Evolutionary conservation across 2,888 invertebrate species (phyloP).

Genomic region (Drosophila affinis): DNA sequence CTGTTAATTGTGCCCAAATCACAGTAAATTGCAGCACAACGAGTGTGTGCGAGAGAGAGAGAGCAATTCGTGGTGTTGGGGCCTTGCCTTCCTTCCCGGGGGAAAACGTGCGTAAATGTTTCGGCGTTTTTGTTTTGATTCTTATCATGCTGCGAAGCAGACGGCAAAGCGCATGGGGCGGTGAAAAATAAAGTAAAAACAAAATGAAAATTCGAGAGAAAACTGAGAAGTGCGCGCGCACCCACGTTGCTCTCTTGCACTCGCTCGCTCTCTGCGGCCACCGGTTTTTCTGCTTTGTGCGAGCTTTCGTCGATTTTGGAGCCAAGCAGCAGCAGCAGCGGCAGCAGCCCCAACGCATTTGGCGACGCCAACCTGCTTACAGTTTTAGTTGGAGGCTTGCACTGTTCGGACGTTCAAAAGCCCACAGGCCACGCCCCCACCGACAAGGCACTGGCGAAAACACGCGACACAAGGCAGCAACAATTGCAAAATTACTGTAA

Average conservation of each 20-base stretch:
- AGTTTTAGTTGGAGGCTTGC: slow-evolving; percentile 78
- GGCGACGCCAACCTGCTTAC: slow-evolving; percentile 19
- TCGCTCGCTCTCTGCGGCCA: background rate
- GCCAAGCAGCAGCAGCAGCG: background rate
- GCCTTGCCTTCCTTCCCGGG: background rate
- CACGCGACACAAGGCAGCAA: slow-evolving; percentile 42
- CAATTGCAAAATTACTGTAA: slow-evolving; percentile 10
- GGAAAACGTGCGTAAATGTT: slow-evolving; percentile 52
- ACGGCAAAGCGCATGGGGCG: slow-evolving; percentile 43
- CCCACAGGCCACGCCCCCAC: slow-evolving; percentile 49
- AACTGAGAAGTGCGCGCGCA: slow-evolving; percentile 47
- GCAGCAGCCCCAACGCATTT: background rate
- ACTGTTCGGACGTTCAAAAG: slow-evolving; percentile 70
- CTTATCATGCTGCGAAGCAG: slow-evolving; percentile 71
- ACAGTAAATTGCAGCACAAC: background rate
- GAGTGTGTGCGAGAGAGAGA: background rate
- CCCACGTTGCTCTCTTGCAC: slow-evolving; percentile 9
- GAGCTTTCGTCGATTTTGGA: slow-evolving; percentile 11
- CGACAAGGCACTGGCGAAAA: slow-evolving; percentile 25
- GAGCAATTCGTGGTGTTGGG: background rate
- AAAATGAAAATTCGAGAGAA: slow-evolving; percentile 59
- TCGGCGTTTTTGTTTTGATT: slow-evolving; percentile 79
- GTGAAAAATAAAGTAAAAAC: slow-evolving; percentile 71
- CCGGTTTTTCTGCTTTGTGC: slow-evolving; percentile 14
- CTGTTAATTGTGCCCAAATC: background rate